phyloP scores from a whole-genome alignment of 2,113 vertebrate species.

The Lepisosteus osseus region DNA sequence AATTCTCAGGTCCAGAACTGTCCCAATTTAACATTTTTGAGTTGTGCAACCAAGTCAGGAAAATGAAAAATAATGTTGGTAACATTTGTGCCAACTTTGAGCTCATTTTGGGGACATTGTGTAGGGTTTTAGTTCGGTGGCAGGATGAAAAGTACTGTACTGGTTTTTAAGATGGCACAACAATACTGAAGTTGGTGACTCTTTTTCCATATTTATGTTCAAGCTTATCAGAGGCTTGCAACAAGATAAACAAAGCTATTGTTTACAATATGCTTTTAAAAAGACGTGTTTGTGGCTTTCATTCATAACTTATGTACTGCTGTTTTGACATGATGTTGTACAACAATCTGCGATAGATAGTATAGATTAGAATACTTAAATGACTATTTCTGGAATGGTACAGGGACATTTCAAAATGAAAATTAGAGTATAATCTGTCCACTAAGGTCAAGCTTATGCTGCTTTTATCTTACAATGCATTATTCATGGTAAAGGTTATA shows the following conservation, averaged over 20 bases:
- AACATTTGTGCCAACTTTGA: too few species aligned
- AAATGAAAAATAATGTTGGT: background rate
- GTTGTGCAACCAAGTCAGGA: slow-evolving; percentile 44
- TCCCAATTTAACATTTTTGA: slow-evolving; percentile 57
- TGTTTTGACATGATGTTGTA: background rate
- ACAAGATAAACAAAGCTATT: background rate
- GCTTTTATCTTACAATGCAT: slow-evolving; percentile 47
- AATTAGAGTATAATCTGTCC: slow-evolving; percentile 42
- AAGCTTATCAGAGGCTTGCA: background rate
- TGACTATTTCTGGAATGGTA: slow-evolving; percentile 45
- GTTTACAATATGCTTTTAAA: background rate
- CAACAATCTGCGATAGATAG: slow-evolving; percentile 26
- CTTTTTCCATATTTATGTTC: background rate
- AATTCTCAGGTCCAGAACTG: slow-evolving; percentile 56
- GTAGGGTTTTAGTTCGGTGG: too few species aligned
- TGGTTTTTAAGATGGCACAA: too few species aligned
- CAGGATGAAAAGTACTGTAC: too few species aligned
- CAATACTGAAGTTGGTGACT: too few species aligned
- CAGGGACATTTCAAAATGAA: slow-evolving; percentile 41
- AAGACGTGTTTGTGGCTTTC: background rate
- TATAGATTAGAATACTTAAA: slow-evolving; percentile 52
- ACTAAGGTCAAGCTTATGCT: slow-evolving; percentile 38
- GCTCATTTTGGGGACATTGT: too few species aligned
- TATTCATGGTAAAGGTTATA: slow-evolving; percentile 51
- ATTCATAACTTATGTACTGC: background rate